Evolutionary conservation across 2,888 invertebrate species (phyloP).

Genomic region (Drosophila sordidula): DNA sequence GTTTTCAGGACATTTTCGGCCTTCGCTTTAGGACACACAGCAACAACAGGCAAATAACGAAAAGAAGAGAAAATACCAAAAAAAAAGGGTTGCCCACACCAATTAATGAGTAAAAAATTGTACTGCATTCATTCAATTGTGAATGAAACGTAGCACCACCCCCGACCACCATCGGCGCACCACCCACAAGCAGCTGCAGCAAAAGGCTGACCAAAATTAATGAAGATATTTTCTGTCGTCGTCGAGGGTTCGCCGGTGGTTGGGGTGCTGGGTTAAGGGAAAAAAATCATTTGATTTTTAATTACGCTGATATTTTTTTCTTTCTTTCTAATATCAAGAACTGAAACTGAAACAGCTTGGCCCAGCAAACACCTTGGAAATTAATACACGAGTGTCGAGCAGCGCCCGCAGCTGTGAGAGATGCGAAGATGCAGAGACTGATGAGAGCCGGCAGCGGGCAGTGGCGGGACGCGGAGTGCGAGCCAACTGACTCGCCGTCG

Average conservation of each 20-base stretch:
- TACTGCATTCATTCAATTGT: conserved; percentile 75
- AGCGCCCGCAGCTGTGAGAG: conserved; percentile 50
- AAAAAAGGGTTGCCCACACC: conserved; percentile 71
- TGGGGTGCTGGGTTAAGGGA: conserved; percentile 8
- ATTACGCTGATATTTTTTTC: conserved; percentile 75
- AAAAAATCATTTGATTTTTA: conserved; percentile 80
- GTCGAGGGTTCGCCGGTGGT: conserved; percentile 33
- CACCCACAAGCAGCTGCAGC: conserved; percentile 52
- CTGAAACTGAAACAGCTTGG: conserved; percentile 73
- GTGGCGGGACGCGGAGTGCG: neutral
- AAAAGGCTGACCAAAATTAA: conserved; percentile 71
- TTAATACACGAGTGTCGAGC: conserved; percentile 56
- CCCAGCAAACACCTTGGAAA: conserved; percentile 77
- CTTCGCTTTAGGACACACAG: conserved; percentile 7
- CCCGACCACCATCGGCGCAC: neutral
- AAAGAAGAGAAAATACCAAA: conserved; percentile 12
- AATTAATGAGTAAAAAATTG: conserved; percentile 80
- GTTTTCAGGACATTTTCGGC: conserved; percentile 60
- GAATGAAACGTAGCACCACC: conserved; percentile 23
- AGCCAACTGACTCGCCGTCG: conserved; percentile 61
- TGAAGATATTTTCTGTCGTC: conserved; percentile 75
- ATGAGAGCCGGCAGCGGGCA: conserved; percentile 1
- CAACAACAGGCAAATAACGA: conserved; percentile 1
- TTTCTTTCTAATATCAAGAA: conserved; percentile 59
- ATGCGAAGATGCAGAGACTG: conserved; percentile 45